Conservation (phyloP, 2,113 vertebrate species). For the Thermophis baileyi region DNA sequence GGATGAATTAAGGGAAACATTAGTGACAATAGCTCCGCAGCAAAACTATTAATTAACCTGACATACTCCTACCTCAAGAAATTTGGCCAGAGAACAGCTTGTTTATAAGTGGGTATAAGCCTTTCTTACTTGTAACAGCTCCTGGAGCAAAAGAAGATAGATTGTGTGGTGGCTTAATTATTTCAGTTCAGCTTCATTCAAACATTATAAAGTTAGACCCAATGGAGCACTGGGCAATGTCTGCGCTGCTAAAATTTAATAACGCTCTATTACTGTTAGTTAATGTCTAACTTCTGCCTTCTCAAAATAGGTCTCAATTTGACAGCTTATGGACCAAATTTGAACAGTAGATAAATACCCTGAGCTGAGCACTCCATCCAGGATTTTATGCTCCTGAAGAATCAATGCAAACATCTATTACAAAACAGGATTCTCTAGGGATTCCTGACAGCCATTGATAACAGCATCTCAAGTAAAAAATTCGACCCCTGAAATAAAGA, state of each 20-base stretch:
- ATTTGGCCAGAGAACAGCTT: not conserved
- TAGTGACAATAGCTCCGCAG: not conserved
- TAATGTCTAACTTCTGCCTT: not conserved
- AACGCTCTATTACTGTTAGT: not conserved
- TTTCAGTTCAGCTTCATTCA: not conserved
- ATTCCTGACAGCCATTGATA: not conserved
- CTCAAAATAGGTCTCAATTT: not conserved
- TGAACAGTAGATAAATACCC: not conserved
- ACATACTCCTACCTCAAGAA: not conserved
- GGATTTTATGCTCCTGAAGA: not conserved
- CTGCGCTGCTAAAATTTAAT: not conserved
- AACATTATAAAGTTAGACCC: not conserved
- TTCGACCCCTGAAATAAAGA: not conserved
- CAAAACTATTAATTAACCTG: not conserved
- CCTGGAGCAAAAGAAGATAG: not conserved
- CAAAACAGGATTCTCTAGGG: not conserved
- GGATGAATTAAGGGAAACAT: not conserved
- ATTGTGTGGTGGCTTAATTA: not conserved
- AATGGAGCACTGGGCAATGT: not conserved
- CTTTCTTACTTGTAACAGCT: not conserved
- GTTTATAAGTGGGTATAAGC: not conserved
- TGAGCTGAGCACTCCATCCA: not conserved
- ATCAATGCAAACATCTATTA: not conserved
- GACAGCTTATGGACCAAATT: not conserved
- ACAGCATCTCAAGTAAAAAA: not conserved